These are phyloP conservation scores for Acyrthosiphon pisum DNA, from an alignment of 1,140 invertebrate genomes.

Conservation along the genomic window DNA sequence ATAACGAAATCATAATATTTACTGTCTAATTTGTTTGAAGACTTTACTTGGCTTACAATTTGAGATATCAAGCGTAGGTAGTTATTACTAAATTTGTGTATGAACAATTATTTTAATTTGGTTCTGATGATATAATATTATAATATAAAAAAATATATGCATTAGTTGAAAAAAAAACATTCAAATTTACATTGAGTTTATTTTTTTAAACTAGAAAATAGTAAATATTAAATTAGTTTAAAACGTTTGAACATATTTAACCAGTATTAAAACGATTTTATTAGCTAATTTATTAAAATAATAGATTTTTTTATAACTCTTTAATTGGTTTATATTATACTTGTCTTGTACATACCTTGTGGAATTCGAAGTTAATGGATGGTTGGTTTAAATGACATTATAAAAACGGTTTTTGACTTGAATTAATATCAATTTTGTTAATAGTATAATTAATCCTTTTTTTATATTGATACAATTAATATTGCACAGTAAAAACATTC, in stretches of 20 bases:
- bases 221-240: neutral
- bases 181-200: neutral
- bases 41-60: neutral
- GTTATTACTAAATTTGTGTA: neutral
- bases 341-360: neutral
- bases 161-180: neutral
- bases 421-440: neutral
- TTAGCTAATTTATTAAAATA: too few species aligned
- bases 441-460: neutral
- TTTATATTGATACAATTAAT: neutral
- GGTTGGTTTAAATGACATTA: neutral
- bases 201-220: neutral
- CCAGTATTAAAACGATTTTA: neutral
- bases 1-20: neutral
- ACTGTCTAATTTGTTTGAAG: neutral
- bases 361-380: neutral
- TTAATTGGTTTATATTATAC: neutral
- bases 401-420: neutral
- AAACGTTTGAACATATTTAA: neutral
- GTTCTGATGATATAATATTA: neutral
- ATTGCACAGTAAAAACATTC: neutral
- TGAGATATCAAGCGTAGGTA: neutral
- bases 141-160: neutral
- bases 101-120: neutral
- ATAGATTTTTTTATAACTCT: neutral